Evolutionary conservation across 2,888 invertebrate genomes (phyloP), one percentile per base, ranked within the genome.

Genomic region (Heliconius cydno): DNA sequence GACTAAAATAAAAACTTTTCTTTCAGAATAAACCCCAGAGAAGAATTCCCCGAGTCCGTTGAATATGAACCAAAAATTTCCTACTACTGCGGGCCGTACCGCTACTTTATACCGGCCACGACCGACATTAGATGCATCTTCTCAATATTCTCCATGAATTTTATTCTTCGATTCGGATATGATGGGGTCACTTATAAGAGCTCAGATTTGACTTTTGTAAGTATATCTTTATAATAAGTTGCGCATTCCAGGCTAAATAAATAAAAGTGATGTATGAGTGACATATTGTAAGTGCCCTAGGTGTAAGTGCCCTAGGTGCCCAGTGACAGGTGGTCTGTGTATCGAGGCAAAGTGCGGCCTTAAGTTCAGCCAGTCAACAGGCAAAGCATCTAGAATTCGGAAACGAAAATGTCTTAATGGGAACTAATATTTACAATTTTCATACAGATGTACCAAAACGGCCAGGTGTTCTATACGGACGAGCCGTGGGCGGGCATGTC

Each of bases 401-500:
- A 41, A 41, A 41, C 41, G 41, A 3, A 3, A 12, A 12, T 12
- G 10, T 12, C 41, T 41, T 41, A 41, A 41, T 41, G 41, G 41
- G 41, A 41, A 41, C n/a, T 68, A 68, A 38, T 41, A 41, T 41
- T 25, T n/a, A 7, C 25, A 25, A 34, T 68, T 25, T 46, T 71
- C 73, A 84, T 80, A 0, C 89, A 94, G 94, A 94, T 94, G 94
- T 95, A 95, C 84, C 94, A 94, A 83, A 95, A 95, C 83, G 94
- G 94, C 0, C 94, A 95, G 72, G 92, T 93, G 72, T 94, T 95
- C 87, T 95, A 94, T 87, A 94, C 94, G 38, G 94, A 95, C 87
- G 94, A 95, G 87, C 94, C 94, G 10, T 94, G 94, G 94, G 94
- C 94, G 0, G 94, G 94, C 78, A 94, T 95, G 94, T 94, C 94